Evolutionary conservation across 2,797 vertebrate genomes (phyloP).

Genomic region (Tokudaia tokunoshimensis): DNA sequence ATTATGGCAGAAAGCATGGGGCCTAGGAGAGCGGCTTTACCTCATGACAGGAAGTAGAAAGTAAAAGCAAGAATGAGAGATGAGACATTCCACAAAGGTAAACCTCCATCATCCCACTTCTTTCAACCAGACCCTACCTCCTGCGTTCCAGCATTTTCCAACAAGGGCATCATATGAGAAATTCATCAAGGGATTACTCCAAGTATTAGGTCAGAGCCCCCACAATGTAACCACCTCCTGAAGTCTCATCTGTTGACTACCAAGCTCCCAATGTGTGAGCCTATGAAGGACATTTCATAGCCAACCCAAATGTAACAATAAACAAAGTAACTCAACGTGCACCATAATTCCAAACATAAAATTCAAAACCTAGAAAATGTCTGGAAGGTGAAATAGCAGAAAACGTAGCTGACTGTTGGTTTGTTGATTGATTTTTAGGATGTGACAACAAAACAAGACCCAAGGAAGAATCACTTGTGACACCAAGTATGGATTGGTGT

Average conservation of each 20-base stretch:
- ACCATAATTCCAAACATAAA: neutral
- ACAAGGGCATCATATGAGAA: neutral
- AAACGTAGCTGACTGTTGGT: neutral
- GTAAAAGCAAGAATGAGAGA: neutral
- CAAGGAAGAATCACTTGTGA: neutral
- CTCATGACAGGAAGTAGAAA: neutral
- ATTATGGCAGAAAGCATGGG: neutral
- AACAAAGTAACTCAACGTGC: neutral
- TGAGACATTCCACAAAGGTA: neutral
- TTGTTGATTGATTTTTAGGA: constrained; percentile 3
- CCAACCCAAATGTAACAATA: neutral
- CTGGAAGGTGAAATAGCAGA: constrained; percentile 6
- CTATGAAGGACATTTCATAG: neutral
- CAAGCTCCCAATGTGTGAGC: neutral
- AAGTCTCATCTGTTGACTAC: neutral
- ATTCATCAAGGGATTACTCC: neutral
- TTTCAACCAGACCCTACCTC: neutral
- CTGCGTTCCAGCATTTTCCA: neutral
- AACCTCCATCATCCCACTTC: neutral
- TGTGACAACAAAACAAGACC: neutral
- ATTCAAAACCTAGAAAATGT: constrained; percentile 30
- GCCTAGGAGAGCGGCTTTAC: neutral
- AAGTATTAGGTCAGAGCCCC: neutral
- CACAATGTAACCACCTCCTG: neutral
- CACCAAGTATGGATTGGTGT: neutral